phyloP scores from a whole-genome alignment of 1,140 invertebrate species.

The Agrypnia vestita region DNA sequence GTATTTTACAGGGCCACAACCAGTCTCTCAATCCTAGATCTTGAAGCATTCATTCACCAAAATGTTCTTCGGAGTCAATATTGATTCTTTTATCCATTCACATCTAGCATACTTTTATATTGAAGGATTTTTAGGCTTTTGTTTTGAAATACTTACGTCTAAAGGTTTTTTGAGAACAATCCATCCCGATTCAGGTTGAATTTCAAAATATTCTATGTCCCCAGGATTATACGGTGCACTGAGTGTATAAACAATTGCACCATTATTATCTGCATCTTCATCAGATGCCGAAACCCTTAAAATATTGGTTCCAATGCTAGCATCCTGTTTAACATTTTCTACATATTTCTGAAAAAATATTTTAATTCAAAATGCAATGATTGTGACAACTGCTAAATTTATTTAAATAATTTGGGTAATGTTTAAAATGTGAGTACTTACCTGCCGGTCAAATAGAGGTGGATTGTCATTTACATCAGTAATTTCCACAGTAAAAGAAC shows the following conservation, averaged over 20 bases:
- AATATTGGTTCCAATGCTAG: constrained; percentile 95
- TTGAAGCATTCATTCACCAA: constrained; percentile 74
- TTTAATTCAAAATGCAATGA: constrained; percentile 13
- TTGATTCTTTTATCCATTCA: constrained; percentile 66
- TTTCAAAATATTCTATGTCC: constrained; percentile 95
- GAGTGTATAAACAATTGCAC: constrained; percentile 93
- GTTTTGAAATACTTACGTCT: constrained; percentile 85
- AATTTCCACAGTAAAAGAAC: constrained; percentile 96
- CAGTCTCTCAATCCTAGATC: constrained; percentile 68
- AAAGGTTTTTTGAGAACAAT: constrained; percentile 94
- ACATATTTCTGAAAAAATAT: constrained; percentile 89
- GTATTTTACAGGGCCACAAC: constrained; percentile 50
- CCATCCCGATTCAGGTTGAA: constrained; percentile 96
- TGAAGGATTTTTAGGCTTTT: constrained; percentile 11
- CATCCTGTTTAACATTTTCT: constrained; percentile 97
- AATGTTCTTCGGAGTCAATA: constrained; percentile 61
- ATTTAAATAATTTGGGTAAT: no score
- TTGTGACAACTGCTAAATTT: no score
- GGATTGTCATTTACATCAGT: constrained; percentile 96
- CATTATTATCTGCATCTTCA: constrained; percentile 96
- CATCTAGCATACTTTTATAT: constrained; percentile 62
- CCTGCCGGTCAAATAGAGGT: constrained; percentile 94
- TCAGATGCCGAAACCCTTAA: constrained; percentile 94
- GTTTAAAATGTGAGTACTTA: constrained; percentile 68
- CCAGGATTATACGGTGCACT: constrained; percentile 88